Base-by-base conservation (phyloP, 2,888 invertebrate species). In the Gryllus longicercus region DNA sequence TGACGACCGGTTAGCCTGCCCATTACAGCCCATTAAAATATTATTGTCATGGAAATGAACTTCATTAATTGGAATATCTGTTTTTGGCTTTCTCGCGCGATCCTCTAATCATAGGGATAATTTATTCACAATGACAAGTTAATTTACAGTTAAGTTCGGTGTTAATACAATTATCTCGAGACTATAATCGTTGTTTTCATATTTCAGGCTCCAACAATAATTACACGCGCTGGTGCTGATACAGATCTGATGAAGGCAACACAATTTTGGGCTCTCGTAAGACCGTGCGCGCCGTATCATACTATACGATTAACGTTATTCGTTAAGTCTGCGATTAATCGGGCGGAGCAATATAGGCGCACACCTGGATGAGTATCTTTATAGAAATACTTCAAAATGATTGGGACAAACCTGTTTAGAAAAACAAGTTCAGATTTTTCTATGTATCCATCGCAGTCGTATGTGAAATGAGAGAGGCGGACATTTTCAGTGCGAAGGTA, bases 1-100 rank as follows among this genome's bases (percentile, higher is more conserved):
- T 63, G 63, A 63, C 63, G 63, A 63, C 63, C 63, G 63, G 63
- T 63, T 63, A 63, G 63, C 63, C 63, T 63, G n/a, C 63, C 63
- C 63, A 63, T 63, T 63, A 63, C 63, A 63, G 16, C 63, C 63
- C 63, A 63, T 63, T 63, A 63, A 63, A 63, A 63, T 63, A 63
- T 63, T 63, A 63, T 63, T 63, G 63, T 63, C 63, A 63, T 63
- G 63, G 63, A 63, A 63, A 63, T 63, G 63, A 63, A 63, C 63
- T 63, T 63, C 63, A 63, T 63, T 63, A 63, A 63, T 63, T 63
- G 63, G 63, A 63, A 63, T 63, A 63, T 63, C 63, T 63, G 63
- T 63, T 63, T 63, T 63, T 63, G 63, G 63, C 63, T n/a, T 63
- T 63, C 63, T 63, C 63, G n/a, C 16, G 63, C 63, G 63, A 63